phyloP scores from a whole-genome alignment of 2,888 invertebrate genomes.

The Hyposoter didymator region DNA sequence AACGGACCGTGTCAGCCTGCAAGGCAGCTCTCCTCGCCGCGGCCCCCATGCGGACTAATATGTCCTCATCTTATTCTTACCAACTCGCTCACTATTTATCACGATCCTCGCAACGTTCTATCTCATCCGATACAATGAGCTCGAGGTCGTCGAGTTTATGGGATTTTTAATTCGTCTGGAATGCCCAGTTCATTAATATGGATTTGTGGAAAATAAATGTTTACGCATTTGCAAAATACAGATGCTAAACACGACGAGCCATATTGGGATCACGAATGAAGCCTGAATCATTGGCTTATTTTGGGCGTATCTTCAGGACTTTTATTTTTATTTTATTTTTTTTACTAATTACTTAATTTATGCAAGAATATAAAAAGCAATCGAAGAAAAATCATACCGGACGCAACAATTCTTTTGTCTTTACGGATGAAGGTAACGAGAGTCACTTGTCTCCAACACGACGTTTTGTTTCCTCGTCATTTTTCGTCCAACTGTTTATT shows the following conservation, averaged over 20 bases:
- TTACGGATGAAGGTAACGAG: background rate
- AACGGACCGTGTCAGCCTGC: slow-evolving; percentile 58
- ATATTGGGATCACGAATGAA: background rate
- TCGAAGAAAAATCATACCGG: background rate
- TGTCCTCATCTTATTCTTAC: slow-evolving; percentile 31
- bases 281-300: background rate
- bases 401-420: background rate
- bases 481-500: background rate
- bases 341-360: background rate
- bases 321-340: background rate
- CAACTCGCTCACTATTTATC: slow-evolving; percentile 16
- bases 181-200: background rate
- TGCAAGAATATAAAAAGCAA: background rate
- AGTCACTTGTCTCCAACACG: background rate
- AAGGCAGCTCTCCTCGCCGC: slow-evolving; percentile 26
- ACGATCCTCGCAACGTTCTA: background rate
- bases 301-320: background rate
- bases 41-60: background rate
- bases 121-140: slow-evolving; percentile 11
- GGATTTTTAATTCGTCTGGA: slow-evolving; percentile 18
- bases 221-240: background rate
- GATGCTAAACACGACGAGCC: background rate
- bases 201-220: background rate
- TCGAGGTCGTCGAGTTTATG: slow-evolving; percentile 53
- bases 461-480: background rate